phyloP scores from a whole-genome alignment of 2,797 vertebrate genomes.

The Sebastes baramenuke region DNA sequence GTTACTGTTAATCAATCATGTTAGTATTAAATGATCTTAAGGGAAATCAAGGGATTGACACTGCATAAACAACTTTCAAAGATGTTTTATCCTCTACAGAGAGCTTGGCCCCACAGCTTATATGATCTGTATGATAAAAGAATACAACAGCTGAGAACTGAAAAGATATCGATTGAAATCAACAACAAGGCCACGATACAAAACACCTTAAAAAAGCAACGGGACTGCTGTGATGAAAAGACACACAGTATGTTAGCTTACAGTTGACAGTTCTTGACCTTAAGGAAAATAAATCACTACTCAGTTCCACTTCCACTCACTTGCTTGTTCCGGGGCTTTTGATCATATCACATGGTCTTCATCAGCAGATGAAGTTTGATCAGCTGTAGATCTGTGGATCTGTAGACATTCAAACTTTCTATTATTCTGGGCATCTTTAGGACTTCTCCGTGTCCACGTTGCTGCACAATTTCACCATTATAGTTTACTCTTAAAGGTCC shows the following conservation, averaged over 20 bases:
- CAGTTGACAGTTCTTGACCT: not conserved
- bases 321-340: not conserved
- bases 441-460: not conserved
- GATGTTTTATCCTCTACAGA: constrained; percentile 28
- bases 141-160: constrained; percentile 17
- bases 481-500: not conserved
- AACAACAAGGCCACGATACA: constrained; percentile 43
- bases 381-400: not conserved
- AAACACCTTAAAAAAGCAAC: constrained; percentile 31
- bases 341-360: not conserved
- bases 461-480: not conserved
- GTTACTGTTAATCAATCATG: not conserved
- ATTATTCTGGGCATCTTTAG: not conserved
- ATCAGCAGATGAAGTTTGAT: not conserved
- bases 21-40: not conserved
- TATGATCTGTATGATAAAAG: constrained; percentile 23
- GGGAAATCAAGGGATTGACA: constrained; percentile 11
- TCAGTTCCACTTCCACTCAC: not conserved
- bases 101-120: constrained; percentile 8
- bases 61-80: constrained; percentile 11
- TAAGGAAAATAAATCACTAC: not conserved
- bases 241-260: not conserved
- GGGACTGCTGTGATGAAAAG: constrained; percentile 5
- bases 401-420: not conserved
- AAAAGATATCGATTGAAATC: constrained; percentile 34